Percentiles rank a stretch among this genome's conserved stretches.
These are phyloP conservation scores for Chloebia gouldiae DNA, from an alignment of 2,113 vertebrate species.

Conservation along the genomic window DNA sequence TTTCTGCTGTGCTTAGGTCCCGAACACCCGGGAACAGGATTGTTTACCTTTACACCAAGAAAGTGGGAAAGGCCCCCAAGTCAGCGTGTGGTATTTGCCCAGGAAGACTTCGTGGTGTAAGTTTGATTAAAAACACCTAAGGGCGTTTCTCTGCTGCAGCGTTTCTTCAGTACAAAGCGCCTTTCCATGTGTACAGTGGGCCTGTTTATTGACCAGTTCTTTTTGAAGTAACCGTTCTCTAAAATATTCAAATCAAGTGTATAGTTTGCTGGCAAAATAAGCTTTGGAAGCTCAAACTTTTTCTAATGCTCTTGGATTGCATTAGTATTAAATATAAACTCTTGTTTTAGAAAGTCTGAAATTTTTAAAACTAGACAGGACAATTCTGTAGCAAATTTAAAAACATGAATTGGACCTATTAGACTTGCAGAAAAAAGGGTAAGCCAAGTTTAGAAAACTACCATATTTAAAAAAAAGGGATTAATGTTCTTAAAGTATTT, in stretches of 20 bases:
- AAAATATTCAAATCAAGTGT: accelerated
- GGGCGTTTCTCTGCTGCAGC: not conserved
- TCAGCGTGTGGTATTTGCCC: slow-evolving; percentile 96
- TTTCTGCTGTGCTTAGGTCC: slow-evolving; percentile 74
- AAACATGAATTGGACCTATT: not conserved
- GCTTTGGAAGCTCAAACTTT: not conserved
- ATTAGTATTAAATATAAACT: not conserved
- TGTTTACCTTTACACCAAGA: slow-evolving; percentile 98
- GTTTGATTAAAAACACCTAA: slow-evolving; percentile 7
- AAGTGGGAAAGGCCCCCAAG: slow-evolving; percentile 96
- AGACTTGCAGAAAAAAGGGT: not conserved
- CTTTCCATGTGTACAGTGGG: accelerated
- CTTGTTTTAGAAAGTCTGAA: not conserved
- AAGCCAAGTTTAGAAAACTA: not conserved
- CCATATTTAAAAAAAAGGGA: not conserved
- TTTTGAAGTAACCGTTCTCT: not conserved
- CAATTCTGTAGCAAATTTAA: not conserved
- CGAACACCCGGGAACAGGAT: slow-evolving; percentile 97
- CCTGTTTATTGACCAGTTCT: not conserved
- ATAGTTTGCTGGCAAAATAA: not conserved
- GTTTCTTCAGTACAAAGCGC: not conserved
- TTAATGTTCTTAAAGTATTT: accelerated
- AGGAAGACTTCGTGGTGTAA: slow-evolving; percentile 94
- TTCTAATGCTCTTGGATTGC: not conserved
- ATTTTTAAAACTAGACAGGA: not conserved